These are phyloP conservation scores for Barbus barbus DNA, from an alignment of 2,113 vertebrate genomes.

Conservation along the genomic window DNA sequence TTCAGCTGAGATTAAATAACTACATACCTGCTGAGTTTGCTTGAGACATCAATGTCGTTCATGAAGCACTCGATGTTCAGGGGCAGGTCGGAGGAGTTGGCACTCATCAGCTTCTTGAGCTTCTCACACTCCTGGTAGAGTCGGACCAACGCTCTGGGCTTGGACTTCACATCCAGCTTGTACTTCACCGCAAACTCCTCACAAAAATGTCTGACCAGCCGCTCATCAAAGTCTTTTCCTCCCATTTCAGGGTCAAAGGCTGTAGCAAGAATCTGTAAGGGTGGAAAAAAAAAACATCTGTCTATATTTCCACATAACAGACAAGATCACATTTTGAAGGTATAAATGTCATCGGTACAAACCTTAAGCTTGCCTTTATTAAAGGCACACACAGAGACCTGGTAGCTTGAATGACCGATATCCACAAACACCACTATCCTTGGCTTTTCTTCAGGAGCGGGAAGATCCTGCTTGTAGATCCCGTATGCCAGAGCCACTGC, in stretches of 20 bases:
- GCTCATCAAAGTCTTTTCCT: conserved; percentile 93
- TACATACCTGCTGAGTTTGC: conserved; percentile 93
- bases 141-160: conserved; percentile 88
- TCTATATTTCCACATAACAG: not conserved
- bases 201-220: conserved; percentile 89
- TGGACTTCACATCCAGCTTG: conserved; percentile 91
- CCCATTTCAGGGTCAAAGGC: conserved; percentile 89
- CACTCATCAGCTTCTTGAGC: conserved; percentile 96
- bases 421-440: conserved; percentile 97
- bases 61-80: conserved; percentile 98
- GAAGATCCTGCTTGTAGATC: conserved; percentile 98
- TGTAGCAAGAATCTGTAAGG: conserved; percentile 86
- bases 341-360: conserved; percentile 42
- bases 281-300: conserved; percentile 31
- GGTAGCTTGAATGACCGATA: conserved; percentile 93
- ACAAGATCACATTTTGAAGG: not conserved
- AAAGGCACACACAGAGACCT: conserved; percentile 96
- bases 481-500: conserved; percentile 95
- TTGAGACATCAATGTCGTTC: conserved; percentile 94
- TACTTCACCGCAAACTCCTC: conserved; percentile 96
- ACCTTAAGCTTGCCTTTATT: conserved; percentile 98
- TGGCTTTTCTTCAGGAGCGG: conserved; percentile 91
- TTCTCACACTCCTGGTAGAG: conserved; percentile 97
- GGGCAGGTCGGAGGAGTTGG: conserved; percentile 93
- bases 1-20: too few species aligned